Evolutionary conservation across 2,113 vertebrate species (phyloP).

Genomic region (Catharus minimus): DNA sequence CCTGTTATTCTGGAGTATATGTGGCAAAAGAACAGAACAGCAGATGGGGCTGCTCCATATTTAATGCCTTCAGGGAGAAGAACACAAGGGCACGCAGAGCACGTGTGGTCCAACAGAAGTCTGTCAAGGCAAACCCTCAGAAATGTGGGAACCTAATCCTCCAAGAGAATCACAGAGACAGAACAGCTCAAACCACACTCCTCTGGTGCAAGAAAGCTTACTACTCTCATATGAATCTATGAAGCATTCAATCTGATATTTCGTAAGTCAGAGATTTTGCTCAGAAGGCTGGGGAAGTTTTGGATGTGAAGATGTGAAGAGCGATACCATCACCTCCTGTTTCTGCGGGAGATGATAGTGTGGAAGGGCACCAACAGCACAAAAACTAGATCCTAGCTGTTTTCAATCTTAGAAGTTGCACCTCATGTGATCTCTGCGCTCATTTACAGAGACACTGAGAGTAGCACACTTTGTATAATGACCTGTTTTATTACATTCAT

Average conservation of each 20-base stretch:
- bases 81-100: neutral
- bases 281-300: neutral
- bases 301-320: neutral
- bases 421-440: neutral
- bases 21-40: neutral
- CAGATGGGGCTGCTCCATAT: slow-evolving; percentile 41
- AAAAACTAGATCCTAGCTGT: neutral
- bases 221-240: neutral
- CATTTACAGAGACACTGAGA: neutral
- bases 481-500: neutral
- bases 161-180: neutral
- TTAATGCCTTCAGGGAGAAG: slow-evolving; percentile 14
- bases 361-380: neutral
- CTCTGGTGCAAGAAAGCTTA: neutral
- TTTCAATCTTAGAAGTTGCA: neutral
- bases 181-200: neutral
- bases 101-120: neutral
- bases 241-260: neutral
- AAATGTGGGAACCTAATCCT: neutral
- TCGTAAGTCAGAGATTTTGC: neutral
- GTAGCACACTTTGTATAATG: neutral
- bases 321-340: neutral
- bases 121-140: neutral
- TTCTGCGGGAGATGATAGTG: neutral
- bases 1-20: neutral